Base-by-base conservation (phyloP, 2,797 vertebrate species). In the Argyrosomus regius region DNA sequence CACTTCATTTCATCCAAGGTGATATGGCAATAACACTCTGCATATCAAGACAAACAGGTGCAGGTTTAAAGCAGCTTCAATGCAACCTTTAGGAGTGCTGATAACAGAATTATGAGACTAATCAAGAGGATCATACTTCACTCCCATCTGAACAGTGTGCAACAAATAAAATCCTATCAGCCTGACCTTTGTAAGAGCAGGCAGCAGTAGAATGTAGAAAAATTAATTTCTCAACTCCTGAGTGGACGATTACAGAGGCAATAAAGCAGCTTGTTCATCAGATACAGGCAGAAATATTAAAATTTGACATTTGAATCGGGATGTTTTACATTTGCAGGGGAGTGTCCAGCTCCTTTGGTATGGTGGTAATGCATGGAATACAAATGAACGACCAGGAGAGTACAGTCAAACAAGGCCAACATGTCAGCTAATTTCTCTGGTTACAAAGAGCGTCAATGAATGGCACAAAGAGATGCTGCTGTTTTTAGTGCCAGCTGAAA, bases 281-380 rank as follows among this genome's bases (percentile, higher is more conserved):
- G 89, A 92, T 88, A 78, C 58, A 83, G 78, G 58, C 50, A 5
- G 74, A 82, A 85, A 93, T 90, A 92, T 93, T 93, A 75, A 86
- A 83, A 92, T 91, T 78, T 92, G 90, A 92, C 90, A 93, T 93
- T 92, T 94, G 60, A 86, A 87, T 84, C 66, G 41, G 62, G 77
- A 83, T 90, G 83, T 88, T 90, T 90, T 85, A 82, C 74, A 87
- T 80, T 88, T 83, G 39, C 58, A 76, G 60, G 67, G 6, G 22
- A 82, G 58, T 71, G 82, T 91, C 77, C 52, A 9, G 62, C 61
- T 63, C 43, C 52, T 84, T 81, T 48, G 39, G 52, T 71, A 31
- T 72, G 11, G 39, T 28, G 63, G 72, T 48, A 77, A 86, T 68
- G 77, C 58, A 78, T 53, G n/a, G 80, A 85, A 89, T 90, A 74